Base-by-base conservation (phyloP, 2,797 vertebrate genomes). In the Carcharodon carcharias region DNA sequence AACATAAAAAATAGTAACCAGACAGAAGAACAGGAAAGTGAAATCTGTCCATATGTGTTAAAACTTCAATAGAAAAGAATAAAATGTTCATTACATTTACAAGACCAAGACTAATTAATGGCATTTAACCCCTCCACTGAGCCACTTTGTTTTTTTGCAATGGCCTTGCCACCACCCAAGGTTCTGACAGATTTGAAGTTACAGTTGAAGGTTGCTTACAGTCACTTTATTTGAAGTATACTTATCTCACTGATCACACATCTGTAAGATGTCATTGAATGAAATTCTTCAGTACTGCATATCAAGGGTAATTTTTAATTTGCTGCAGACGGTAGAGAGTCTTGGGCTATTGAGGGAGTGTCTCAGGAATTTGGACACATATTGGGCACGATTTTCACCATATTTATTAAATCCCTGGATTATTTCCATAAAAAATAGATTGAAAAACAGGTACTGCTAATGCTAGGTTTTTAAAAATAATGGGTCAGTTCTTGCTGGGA, bases 41-140 rank as follows among this genome's bases (percentile, higher is more conserved):
- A 56, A 69, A 95, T 95, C 28, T 77, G 65, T 67, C 65, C 67
- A 35, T 69, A 73, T 71, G 31, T 92, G 94, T 73, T 71, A 95
- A 71, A 95, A 12, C 67, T 95, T 95, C 65, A 14, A 23, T 18
- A 95, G 69, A 95, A 95, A 95, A 77, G 5, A 77, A 28, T 40
- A 95, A 77, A 77, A 95, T 56, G 35, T 92, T 35, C 61, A 63
- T 63, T 18, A n/a, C 56, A 95, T 95, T 73, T 73, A 28, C 94
- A 95, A 69, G 93, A 45, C 93, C 94, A 95, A 69, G 93, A 45
- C 93, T 69, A 69, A 58, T 77, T 95, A 35, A 16, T n/a, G 40
- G 28, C 50, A 35, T 31, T 58, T 95, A 77, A 73, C 50, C 31
- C 69, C 94, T 95, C 67, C 21, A 31, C 50, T 77, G 50, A 6